Evolutionary conservation across 2,113 vertebrate species (phyloP).

Genomic region (Hemicordylus capensis): DNA sequence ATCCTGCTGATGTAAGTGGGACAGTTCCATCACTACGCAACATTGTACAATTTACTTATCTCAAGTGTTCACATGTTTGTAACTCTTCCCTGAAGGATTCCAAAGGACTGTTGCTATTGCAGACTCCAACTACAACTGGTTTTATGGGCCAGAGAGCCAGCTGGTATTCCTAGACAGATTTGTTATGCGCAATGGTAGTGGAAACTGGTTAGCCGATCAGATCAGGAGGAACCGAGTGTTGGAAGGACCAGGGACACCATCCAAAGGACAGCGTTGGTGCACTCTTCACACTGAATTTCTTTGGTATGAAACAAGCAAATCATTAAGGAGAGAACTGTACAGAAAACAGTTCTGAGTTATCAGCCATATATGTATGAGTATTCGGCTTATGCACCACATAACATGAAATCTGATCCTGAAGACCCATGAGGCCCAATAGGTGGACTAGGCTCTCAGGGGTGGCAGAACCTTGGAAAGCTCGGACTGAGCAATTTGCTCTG

Average conservation of each 20-base stretch:
- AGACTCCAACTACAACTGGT: conserved; percentile 99
- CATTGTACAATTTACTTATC: conserved; percentile 41
- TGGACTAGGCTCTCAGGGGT: no score
- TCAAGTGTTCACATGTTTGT: conserved; percentile 49
- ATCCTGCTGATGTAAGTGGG: background rate
- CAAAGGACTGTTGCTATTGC: conserved; percentile 95
- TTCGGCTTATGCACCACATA: background rate
- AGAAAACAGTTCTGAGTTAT: background rate
- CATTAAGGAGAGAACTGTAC: background rate
- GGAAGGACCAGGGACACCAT: conserved; percentile 90
- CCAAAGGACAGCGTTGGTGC: conserved; percentile 96
- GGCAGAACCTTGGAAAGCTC: no score
- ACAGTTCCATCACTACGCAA: background rate
- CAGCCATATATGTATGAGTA: background rate
- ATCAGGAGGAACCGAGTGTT: conserved; percentile 89
- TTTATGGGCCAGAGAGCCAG: conserved; percentile 98
- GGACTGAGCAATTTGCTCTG: no score
- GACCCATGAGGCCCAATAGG: no score
- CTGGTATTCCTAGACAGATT: conserved; percentile 96
- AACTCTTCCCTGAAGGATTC: conserved; percentile 82
- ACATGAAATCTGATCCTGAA: background rate
- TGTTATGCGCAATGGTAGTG: conserved; percentile 95
- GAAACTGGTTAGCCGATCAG: conserved; percentile 94
- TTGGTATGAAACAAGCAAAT: conserved; percentile 81
- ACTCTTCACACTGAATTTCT: conserved; percentile 98